Percentiles rank a stretch among this genome's conserved stretches.
These are phyloP conservation scores for Porites lobata DNA, from an alignment of 92 coral and sea anemone genomes.

Conservation along the genomic window DNA sequence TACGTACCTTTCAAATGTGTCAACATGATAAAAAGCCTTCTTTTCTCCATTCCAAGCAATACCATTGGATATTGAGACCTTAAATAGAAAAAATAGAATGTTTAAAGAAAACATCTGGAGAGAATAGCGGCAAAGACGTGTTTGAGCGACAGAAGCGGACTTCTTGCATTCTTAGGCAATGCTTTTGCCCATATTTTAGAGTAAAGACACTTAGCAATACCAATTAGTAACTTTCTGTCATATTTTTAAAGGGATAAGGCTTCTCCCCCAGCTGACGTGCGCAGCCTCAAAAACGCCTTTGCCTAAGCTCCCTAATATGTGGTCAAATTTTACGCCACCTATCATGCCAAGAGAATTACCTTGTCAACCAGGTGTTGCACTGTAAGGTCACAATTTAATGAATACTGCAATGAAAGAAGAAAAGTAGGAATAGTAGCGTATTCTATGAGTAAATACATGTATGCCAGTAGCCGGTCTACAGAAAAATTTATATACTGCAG, in stretches of 20 bases:
- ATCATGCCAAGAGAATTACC: slow-evolving; percentile 22
- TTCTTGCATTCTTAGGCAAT: too few relatives aligned
- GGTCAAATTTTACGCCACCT: too few relatives aligned
- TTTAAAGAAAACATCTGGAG: neutral
- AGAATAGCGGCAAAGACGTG: neutral
- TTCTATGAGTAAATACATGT: neutral
- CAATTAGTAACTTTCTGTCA: too few relatives aligned
- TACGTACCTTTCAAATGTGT: slow-evolving; percentile 86
- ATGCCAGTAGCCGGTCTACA: too few relatives aligned
- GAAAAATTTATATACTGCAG: too few relatives aligned
- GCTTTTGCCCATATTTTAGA: too few relatives aligned
- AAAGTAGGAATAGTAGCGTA: neutral
- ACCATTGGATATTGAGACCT: slow-evolving; percentile 92
- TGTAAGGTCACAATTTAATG: slow-evolving; percentile 55
- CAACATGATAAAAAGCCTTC: slow-evolving; percentile 83
- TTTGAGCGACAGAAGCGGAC: neutral
- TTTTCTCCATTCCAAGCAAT: slow-evolving; percentile 89
- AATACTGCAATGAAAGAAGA: slow-evolving; percentile 57
- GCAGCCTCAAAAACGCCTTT: too few relatives aligned
- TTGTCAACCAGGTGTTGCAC: slow-evolving; percentile 57
- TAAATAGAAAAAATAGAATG: neutral
- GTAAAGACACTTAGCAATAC: too few relatives aligned
- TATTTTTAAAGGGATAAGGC: too few relatives aligned
- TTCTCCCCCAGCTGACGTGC: too few relatives aligned
- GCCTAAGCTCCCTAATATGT: too few relatives aligned